Conservation (phyloP, 2,888 invertebrate species). For the Athalia circularis region DNA sequence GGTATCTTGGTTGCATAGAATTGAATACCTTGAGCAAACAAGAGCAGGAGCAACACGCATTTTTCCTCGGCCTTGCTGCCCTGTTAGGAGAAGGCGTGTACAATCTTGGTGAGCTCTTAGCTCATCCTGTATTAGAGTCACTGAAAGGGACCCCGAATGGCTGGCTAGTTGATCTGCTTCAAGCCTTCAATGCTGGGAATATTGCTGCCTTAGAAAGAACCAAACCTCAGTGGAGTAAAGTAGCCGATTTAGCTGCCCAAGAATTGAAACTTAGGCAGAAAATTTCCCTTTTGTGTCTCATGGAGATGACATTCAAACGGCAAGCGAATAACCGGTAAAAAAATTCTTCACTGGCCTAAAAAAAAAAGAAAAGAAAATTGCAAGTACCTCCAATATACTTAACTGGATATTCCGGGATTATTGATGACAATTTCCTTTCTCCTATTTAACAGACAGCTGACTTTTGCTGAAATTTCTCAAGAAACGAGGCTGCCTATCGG, state of each 20-base stretch:
- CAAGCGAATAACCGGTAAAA: slow-evolving; percentile 85
- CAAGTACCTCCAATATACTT: slow-evolving; percentile 13
- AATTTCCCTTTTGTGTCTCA: slow-evolving; percentile 95
- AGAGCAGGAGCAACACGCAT: slow-evolving; percentile 87
- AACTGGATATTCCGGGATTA: neutral
- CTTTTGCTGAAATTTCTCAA: slow-evolving; percentile 92
- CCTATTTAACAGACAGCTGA: slow-evolving; percentile 78
- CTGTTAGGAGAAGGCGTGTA: slow-evolving; percentile 96
- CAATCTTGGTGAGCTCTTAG: slow-evolving; percentile 96
- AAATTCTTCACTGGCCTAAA: neutral
- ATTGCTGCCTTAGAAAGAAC: slow-evolving; percentile 82
- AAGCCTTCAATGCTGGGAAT: slow-evolving; percentile 91
- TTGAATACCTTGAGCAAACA: slow-evolving; percentile 80
- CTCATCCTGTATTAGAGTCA: slow-evolving; percentile 94
- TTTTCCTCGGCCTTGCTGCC: slow-evolving; percentile 94
- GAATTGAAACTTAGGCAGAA: slow-evolving; percentile 91
- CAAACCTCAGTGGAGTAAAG: slow-evolving; percentile 84
- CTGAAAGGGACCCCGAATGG: slow-evolving; percentile 87
- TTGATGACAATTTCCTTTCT: slow-evolving; percentile 8
- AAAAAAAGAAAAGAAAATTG: slow-evolving; percentile 11
- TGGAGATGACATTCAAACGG: slow-evolving; percentile 99
- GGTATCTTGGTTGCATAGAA: slow-evolving; percentile 85
- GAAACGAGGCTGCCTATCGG: slow-evolving; percentile 89
- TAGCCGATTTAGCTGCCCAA: slow-evolving; percentile 89
- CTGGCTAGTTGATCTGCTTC: slow-evolving; percentile 92